Percentiles rank a stretch among this genome's conserved stretches.
These are phyloP conservation scores for Colossoma macropomum DNA, from an alignment of 2,113 vertebrate genomes.

Conservation along the genomic window DNA sequence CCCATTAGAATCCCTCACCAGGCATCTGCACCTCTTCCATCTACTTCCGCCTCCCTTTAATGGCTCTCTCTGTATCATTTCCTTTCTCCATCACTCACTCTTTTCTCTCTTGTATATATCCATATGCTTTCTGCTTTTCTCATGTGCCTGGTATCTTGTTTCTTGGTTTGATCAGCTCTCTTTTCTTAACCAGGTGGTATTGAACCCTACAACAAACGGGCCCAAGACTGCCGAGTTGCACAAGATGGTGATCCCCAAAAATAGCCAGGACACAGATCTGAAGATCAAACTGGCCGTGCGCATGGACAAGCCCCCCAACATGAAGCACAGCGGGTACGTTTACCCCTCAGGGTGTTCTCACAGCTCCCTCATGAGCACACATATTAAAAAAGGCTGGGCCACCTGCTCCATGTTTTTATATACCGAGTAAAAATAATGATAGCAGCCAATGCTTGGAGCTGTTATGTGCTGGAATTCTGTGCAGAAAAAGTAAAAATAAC, in stretches of 20 bases:
- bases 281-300: slow-evolving; percentile 93
- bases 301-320: slow-evolving; percentile 97
- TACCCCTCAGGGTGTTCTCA: not conserved
- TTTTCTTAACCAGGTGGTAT: slow-evolving; percentile 82
- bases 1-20: slow-evolving; percentile 47
- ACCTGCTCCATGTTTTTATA: not conserved
- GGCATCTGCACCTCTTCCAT: slow-evolving; percentile 49
- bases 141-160: not conserved
- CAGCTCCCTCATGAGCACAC: not conserved
- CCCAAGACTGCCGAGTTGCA: slow-evolving; percentile 91
- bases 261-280: slow-evolving; percentile 91
- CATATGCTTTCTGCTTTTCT: slow-evolving; percentile 14
- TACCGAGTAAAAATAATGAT: not conserved
- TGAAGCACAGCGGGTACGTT: slow-evolving; percentile 97
- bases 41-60: slow-evolving; percentile 18
- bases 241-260: slow-evolving; percentile 93
- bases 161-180: slow-evolving; percentile 21
- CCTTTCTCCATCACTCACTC: not conserved
- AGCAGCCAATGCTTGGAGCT: not conserved
- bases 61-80: not conserved
- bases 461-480: not conserved
- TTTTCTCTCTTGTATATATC: not conserved
- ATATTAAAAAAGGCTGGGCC: not conserved
- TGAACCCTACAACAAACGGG: slow-evolving; percentile 91
- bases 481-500: not conserved